Evolutionary conservation across 2,113 vertebrate genomes (phyloP).

Genomic region (Phoenicopterus ruber): DNA sequence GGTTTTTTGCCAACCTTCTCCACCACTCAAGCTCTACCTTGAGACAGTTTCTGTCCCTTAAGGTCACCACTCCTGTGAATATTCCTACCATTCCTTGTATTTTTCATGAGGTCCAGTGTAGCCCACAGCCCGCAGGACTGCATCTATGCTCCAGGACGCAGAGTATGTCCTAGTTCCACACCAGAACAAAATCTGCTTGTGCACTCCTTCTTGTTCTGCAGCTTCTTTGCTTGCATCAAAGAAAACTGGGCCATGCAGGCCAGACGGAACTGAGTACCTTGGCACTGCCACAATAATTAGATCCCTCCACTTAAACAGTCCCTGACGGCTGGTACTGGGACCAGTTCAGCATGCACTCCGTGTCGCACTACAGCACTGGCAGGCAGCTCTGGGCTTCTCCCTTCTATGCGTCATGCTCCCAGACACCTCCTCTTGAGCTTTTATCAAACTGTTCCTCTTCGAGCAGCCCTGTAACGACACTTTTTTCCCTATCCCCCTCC

Average conservation of each 20-base stretch:
- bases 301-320: not conserved
- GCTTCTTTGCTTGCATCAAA: not conserved
- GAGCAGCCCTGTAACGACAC: not conserved
- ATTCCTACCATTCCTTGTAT: not conserved
- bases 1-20: not conserved
- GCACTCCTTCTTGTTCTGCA: not conserved
- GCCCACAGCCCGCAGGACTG: not conserved
- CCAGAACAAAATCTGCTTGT: not conserved
- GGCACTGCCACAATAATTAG: not conserved
- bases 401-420: not conserved
- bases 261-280: not conserved
- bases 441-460: not conserved
- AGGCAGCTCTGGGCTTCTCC: not conserved
- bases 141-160: fast-evolving
- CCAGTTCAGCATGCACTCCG: fast-evolving
- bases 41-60: not conserved
- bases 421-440: not conserved
- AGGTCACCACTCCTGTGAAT: not conserved
- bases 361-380: not conserved
- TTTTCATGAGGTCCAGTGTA: not conserved
- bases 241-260: not conserved
- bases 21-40: not conserved
- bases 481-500: not conserved
- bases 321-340: not conserved
- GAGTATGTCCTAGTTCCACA: not conserved